Percentiles rank a stretch among this genome's conserved stretches.
phyloP scores from a whole-genome alignment of 2,113 vertebrate genomes.

The Pseudolaguvia tuberculata region DNA sequence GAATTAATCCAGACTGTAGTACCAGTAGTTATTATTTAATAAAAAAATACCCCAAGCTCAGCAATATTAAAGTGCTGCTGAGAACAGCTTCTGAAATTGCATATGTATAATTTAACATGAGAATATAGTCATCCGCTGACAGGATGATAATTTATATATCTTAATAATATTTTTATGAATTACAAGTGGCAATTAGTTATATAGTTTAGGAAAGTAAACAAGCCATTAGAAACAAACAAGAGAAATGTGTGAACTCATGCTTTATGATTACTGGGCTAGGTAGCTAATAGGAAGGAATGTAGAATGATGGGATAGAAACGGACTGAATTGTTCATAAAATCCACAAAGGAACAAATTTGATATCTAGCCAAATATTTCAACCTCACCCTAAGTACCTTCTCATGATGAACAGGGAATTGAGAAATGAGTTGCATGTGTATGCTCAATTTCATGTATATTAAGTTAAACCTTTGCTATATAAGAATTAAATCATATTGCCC shows the following conservation, averaged over 20 bases:
- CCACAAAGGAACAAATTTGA: slow-evolving; percentile 14
- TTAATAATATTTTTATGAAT: slow-evolving; percentile 45
- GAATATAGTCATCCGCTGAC: slow-evolving; percentile 45
- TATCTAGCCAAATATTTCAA: slow-evolving; percentile 24
- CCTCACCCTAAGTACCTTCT: slow-evolving; percentile 2
- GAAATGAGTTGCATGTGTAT: slow-evolving; percentile 16
- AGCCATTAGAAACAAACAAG: neutral
- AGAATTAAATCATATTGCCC: slow-evolving; percentile 1
- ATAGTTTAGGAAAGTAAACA: slow-evolving; percentile 25
- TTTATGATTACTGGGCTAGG: slow-evolving; percentile 17
- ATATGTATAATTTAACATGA: slow-evolving; percentile 30
- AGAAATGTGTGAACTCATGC: neutral
- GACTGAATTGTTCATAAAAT: slow-evolving; percentile 3
- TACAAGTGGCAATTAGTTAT: slow-evolving; percentile 27
- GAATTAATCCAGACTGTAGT: slow-evolving; percentile 17
- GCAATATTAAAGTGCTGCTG: slow-evolving; percentile 15
- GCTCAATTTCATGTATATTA: neutral
- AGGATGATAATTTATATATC: slow-evolving; percentile 51
- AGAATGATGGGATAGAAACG: neutral
- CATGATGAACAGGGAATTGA: neutral
- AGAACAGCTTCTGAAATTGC: slow-evolving; percentile 11
- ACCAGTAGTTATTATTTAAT: slow-evolving; percentile 31
- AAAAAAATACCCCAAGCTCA: slow-evolving; percentile 18
- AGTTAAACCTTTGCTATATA: neutral
- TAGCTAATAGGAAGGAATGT: slow-evolving; percentile 21